Base-by-base conservation (phyloP, 2,888 invertebrate genomes). In the Acanthopleura granulata region DNA sequence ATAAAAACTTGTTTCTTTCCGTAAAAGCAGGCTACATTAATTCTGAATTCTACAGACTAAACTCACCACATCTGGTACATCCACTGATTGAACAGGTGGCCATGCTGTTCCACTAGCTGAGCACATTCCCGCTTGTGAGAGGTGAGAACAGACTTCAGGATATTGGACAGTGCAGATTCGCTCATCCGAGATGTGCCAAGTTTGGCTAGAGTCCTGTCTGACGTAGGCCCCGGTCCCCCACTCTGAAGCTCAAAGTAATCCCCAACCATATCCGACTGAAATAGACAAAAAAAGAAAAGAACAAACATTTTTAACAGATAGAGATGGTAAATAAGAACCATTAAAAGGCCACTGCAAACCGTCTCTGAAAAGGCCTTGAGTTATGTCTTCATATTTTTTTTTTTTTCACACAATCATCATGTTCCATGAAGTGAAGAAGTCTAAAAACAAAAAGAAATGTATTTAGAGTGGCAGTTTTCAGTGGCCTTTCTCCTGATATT, bases 41-140 rank as follows among this genome's bases (percentile, higher is more conserved):
- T 40, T 40, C 40, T 6, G 9, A 40, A 40, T 40, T 3, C 40
- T 40, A 9, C 40, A 40, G 3, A 9, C 40, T 29, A 25, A 61
- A 74, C 82, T 72, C 76, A 89, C 90, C 88, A 87, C 81, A 90
- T 80, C 12, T 84, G 83, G 51, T 84, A 86, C 89, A 90, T 89
- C 90, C 90, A 90, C 49, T 82, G 81, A 30, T 77, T 76, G 74
- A 89, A 90, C 62, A 83, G 76, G 0, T 74, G 74, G 18, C 77
- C 49, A 74, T 88, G 83, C 73, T 85, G 84, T 14, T 83, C 74
- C 29, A 83, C 81, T 76, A 90, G 82, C 9, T 74, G 77, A 30
- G 76, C 72, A 75, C 84, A 79, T 69, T 89, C 86, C 9, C 75
- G 77, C 4, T 61, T 62, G 74, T 89, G 89, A n/a, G 77, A 76